Evolutionary conservation across 2,113 vertebrate genomes (phyloP), one percentile per base, ranked within the genome.

Genomic region (Cavia porcellus): DNA sequence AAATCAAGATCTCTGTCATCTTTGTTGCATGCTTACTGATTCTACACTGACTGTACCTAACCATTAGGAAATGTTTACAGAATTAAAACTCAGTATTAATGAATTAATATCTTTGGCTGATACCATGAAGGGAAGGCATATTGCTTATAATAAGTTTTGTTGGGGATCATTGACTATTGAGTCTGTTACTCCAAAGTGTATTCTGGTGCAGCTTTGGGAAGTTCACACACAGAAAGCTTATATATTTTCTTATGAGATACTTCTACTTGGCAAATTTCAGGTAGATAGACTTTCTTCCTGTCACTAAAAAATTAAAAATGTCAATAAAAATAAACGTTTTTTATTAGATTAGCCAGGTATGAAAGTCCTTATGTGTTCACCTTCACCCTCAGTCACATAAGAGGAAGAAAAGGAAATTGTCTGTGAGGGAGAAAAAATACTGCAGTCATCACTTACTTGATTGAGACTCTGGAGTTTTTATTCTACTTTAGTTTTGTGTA

Each of bases 71-170:
- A 35, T 74, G 38, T 19, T 92, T 85, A 64, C 92, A 68, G 62
- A 75, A 52, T 91, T 96, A 85, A 81, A 91, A 17, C 75, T 70
- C 81, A 89, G 22, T 86, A 59, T 50, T 90, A 82, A 45, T 66
- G 50, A 79, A 84, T 61, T 32, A 20, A 7, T 28, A 45, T 0
- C 12, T 62, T 88, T 88, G 59, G 7, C 47, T 95, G 3, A 57
- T 50, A 55, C 64, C 85, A 7, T 86, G 50, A 35, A 22, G 47
- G 20, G 7, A 52, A 24, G 50, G 9, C 7, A 4, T 55, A 8
- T 45, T 86, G n/a, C 3, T 59, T 85, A 17, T 38, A 95, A 64
- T 72, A 68, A 47, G n/a, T 96, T 95, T 95, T 75, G 55, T 81
- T 52, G 50, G 77, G 25, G 25, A 17, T 91, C 13, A 24, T 17